These are phyloP conservation scores for Caretta caretta DNA, from an alignment of 2,113 vertebrate genomes.

Conservation along the genomic window DNA sequence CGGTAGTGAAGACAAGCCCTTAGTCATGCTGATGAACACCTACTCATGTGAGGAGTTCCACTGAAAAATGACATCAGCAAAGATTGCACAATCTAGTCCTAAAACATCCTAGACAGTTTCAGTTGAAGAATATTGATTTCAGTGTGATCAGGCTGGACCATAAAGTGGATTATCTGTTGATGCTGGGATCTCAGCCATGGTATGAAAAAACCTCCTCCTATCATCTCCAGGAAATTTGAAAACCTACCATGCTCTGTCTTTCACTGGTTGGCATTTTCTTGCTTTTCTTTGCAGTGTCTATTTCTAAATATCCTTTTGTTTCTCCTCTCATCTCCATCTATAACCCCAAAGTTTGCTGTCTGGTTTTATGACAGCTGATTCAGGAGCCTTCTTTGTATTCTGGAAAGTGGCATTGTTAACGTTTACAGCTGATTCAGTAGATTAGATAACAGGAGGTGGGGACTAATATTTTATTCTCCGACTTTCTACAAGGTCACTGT, in stretches of 20 bases:
- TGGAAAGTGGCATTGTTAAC: not conserved
- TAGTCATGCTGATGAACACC: not conserved
- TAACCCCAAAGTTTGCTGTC: not conserved
- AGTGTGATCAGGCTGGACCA: not conserved
- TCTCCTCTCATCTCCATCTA: not conserved
- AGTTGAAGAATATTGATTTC: slow-evolving; percentile 10
- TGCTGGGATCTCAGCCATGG: not conserved
- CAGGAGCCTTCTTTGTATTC: not conserved
- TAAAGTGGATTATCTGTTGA: slow-evolving; percentile 31
- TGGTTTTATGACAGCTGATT: not conserved
- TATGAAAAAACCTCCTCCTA: not conserved
- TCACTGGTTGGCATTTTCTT: not conserved
- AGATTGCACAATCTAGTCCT: not conserved
- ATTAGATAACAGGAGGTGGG: not conserved
- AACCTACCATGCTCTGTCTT: not conserved
- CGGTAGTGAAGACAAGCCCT: not conserved
- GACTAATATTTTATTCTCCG: not conserved
- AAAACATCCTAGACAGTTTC: slow-evolving; percentile 11
- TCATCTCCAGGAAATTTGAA: not conserved
- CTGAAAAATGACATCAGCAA: not conserved
- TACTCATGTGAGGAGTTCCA: not conserved
- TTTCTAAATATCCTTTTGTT: not conserved
- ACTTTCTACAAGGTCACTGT: slow-evolving; percentile 8
- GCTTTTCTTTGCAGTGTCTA: not conserved
- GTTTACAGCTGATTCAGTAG: not conserved